These are phyloP conservation scores for Lonchura striata DNA, from an alignment of 2,113 vertebrate genomes.

Conservation along the genomic window DNA sequence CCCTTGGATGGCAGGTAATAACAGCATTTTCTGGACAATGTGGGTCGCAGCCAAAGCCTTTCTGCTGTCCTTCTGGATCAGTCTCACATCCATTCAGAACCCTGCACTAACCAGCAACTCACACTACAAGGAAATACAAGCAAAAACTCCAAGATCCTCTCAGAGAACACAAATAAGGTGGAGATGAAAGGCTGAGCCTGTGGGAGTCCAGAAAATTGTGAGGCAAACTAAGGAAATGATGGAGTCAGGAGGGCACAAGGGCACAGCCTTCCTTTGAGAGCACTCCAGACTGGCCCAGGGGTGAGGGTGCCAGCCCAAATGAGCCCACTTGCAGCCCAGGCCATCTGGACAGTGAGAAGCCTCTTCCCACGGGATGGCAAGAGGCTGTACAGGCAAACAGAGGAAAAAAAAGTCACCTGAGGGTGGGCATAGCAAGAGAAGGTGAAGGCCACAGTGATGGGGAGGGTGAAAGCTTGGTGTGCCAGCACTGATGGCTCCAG, in stretches of 20 bases:
- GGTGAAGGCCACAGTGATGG: neutral
- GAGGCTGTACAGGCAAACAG: neutral
- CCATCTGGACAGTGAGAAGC: neutral
- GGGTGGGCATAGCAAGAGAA: neutral
- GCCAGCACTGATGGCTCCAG: neutral
- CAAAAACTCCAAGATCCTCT: neutral
- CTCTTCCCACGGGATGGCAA: neutral
- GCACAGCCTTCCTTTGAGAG: neutral
- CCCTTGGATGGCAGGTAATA: neutral
- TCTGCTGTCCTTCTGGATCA: neutral
- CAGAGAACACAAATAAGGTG: neutral
- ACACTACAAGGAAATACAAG: neutral
- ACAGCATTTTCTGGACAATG: neutral
- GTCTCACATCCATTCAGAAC: neutral
- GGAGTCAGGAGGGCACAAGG: neutral
- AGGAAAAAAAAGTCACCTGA: neutral
- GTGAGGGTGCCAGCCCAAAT: neutral
- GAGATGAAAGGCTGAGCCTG: neutral
- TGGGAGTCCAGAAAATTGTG: neutral
- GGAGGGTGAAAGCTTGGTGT: neutral
- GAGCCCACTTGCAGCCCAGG: neutral
- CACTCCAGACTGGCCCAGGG: neutral
- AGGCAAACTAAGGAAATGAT: neutral
- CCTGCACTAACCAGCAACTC: neutral
- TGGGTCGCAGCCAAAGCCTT: neutral